Evolutionary conservation across 1,140 invertebrate species (phyloP).

Genomic region (Leucophenga varia): DNA sequence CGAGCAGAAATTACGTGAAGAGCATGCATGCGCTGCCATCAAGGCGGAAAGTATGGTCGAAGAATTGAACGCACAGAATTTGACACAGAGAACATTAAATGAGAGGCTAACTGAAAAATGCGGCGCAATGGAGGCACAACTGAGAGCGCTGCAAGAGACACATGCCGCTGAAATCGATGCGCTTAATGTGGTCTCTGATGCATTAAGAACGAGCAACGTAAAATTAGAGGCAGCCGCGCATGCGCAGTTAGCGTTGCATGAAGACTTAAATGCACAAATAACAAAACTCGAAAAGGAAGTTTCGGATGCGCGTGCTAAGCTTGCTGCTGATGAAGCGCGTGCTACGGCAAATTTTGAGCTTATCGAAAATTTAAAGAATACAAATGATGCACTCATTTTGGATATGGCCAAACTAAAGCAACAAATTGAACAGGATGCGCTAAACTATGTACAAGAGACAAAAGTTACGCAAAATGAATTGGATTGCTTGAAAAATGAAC

Average conservation of each 20-base stretch:
- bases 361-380: conserved; percentile 37
- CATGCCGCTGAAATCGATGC: conserved; percentile 31
- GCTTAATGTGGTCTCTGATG: conserved; percentile 33
- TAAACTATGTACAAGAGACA: conserved; percentile 43
- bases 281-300: conserved; percentile 30
- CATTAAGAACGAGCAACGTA: conserved; percentile 40
- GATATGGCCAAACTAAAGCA: conserved; percentile 35
- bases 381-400: conserved; percentile 28
- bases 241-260: conserved; percentile 17
- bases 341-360: conserved; percentile 28
- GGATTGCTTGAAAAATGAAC: conserved; percentile 48
- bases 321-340: conserved; percentile 26
- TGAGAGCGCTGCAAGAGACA: conserved; percentile 30
- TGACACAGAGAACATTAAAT: conserved; percentile 33
- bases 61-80: conserved; percentile 35
- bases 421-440: conserved; percentile 49
- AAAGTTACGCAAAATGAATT: conserved; percentile 41
- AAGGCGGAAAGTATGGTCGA: conserved; percentile 42
- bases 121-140: conserved; percentile 31
- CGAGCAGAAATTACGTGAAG: conserved; percentile 40
- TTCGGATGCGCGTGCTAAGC: conserved; percentile 20
- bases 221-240: conserved; percentile 26
- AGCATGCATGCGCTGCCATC: conserved; percentile 25
- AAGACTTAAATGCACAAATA: conserved; percentile 29
- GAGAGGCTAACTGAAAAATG: conserved; percentile 33